These are phyloP conservation scores for Coremacera marginata DNA, from an alignment of 2,888 invertebrate species.

Conservation along the genomic window DNA sequence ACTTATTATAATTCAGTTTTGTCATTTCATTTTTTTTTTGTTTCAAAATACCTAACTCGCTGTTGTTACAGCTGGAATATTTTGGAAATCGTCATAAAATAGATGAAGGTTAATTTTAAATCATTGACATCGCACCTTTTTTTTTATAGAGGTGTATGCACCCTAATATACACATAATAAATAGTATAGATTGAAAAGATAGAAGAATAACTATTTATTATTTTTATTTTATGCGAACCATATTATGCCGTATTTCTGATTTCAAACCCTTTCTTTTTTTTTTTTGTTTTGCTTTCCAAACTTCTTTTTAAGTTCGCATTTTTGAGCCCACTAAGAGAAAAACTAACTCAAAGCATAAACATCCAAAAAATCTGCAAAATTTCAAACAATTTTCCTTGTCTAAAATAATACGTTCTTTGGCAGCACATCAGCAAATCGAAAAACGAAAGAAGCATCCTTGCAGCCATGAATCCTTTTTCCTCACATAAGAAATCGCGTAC, in stretches of 20 bases:
- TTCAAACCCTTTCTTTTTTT: background rate
- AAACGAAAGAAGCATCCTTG: background rate
- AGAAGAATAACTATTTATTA: too few species aligned
- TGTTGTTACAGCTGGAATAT: too few species aligned
- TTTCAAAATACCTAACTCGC: too few species aligned
- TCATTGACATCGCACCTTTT: too few species aligned
- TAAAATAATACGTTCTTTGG: background rate
- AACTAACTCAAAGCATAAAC: background rate
- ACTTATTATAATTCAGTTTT: too few species aligned
- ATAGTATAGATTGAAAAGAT: too few species aligned
- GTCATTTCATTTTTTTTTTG: too few species aligned
- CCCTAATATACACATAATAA: too few species aligned
- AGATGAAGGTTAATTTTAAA: too few species aligned
- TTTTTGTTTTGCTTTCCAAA: background rate
- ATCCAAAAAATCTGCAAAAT: background rate
- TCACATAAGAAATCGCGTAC: background rate
- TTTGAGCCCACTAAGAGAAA: background rate
- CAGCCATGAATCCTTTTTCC: constrained; percentile 2
- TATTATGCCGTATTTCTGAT: background rate
- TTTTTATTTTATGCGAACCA: too few species aligned
- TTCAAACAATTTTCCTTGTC: constrained; percentile 12
- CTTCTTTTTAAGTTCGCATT: background rate
- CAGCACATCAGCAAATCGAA: background rate
- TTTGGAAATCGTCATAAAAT: too few species aligned
- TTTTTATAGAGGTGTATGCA: too few species aligned